Evolutionary conservation across 2,797 vertebrate species (phyloP), one percentile per base, ranked within the genome.

Genomic region (Sebastes iracundus): DNA sequence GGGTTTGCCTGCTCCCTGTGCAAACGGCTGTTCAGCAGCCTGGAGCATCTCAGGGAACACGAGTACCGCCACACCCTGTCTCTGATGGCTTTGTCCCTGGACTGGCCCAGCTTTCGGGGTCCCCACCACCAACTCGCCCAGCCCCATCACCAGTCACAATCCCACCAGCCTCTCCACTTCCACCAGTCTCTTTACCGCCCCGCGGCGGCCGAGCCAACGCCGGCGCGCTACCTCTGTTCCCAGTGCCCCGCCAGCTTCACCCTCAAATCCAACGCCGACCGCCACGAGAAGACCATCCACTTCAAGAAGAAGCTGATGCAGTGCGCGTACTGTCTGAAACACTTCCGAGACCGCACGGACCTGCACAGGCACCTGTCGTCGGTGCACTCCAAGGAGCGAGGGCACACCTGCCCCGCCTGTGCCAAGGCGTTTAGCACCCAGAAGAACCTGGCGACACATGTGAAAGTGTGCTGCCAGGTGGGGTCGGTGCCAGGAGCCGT

Each of bases 191-290:
- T 90, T 30, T 92, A 78, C 61, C 87, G 18, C 59, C 88, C 94
- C 0, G 30, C 72, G 0, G n/a, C 80, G 72, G 69, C 81, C 6
- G 83, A 90, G 60, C 72, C 49, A 0, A 65, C 75, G 7, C 87
- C 95, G 0, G 66, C 90, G 0, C 95, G 96, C 86, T 97, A 97
- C 94, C 93, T 93, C 75, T 97, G 97, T 88, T 94, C 96, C 62
- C 94, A 93, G 49, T 97, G 96, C 75, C 96, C 96, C 0, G 94
- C 96, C 23, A 97, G 96, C 93, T 97, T 97, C 93, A 96, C 96
- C 0, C 94, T 96, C 78, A 97, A 97, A 82, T 97, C 97, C 75
- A 97, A 97, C 5, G 95, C 96, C 3, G 96, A 97, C 63, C 95
- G 95, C 1, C 96, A 96, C 0, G 93, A 97, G 79, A 97, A 97